Percentiles rank a stretch among this genome's conserved stretches.
Conservation (phyloP, 30 jellyfish, hydroid and myxozoan species). For the Catostylus mosaicus region DNA sequence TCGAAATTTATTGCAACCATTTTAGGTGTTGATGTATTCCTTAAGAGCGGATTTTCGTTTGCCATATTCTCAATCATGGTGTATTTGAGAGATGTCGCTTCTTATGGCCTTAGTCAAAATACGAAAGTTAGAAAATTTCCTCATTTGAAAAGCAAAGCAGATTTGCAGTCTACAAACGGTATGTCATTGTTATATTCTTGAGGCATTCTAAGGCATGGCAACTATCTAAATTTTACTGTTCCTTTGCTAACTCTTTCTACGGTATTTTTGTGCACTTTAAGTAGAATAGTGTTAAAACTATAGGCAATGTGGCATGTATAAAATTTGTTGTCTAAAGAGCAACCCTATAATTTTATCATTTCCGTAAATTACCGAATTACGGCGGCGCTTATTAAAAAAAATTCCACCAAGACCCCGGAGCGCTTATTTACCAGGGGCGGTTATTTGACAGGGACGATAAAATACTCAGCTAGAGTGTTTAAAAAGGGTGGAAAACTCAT, state of each 20-base stretch:
- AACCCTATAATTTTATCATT: neutral
- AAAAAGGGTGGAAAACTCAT: no score
- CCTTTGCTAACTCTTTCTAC: neutral
- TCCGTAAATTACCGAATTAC: no score
- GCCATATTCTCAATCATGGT: constrained; percentile 66
- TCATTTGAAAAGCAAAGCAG: neutral
- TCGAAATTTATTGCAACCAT: no score
- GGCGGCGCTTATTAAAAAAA: no score
- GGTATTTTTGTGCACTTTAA: neutral
- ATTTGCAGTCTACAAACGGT: neutral
- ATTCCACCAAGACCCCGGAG: no score
- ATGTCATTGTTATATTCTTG: neutral
- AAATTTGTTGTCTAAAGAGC: neutral
- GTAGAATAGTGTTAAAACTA: neutral
- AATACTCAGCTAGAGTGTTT: no score
- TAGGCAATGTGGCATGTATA: neutral
- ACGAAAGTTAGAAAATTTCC: constrained; percentile 1
- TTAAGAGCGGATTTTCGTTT: constrained; percentile 77
- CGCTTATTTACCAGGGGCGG: no score
- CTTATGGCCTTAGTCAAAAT: constrained; percentile 20
- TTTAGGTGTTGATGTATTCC: constrained; percentile 87
- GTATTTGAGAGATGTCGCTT: constrained; percentile 66
- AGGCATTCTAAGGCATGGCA: neutral
- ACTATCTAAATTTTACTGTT: neutral
- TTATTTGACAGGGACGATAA: no score